These are phyloP conservation scores for Eristalis arbustorum DNA, from an alignment of 2,888 invertebrate species.

Conservation along the genomic window DNA sequence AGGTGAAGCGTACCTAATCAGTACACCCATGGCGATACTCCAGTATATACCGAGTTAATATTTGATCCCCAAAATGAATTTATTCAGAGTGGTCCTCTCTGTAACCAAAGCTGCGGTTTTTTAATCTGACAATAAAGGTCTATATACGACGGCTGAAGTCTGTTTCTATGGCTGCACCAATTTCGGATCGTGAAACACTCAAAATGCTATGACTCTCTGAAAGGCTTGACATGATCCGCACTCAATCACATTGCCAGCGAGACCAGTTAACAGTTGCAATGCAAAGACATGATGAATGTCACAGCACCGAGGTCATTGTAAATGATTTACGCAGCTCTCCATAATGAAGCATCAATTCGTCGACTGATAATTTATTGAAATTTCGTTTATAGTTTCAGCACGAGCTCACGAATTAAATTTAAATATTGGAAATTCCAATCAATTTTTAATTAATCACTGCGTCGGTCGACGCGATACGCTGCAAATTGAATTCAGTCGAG, in stretches of 20 bases:
- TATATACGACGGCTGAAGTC: too few species aligned
- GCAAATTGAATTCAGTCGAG: constrained; percentile 28
- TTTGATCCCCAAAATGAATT: too few species aligned
- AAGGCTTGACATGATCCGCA: background rate
- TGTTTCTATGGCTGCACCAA: too few species aligned
- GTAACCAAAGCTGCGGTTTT: too few species aligned
- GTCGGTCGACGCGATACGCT: constrained; percentile 14
- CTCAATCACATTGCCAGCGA: background rate
- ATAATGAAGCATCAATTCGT: background rate
- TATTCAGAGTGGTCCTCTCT: too few species aligned
- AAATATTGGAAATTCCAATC: constrained; percentile 38
- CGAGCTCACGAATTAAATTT: constrained; percentile 27
- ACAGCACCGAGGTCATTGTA: background rate
- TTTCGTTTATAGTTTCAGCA: constrained; percentile 10
- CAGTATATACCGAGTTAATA: too few species aligned
- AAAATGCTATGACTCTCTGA: too few species aligned
- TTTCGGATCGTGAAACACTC: too few species aligned
- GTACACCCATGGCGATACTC: too few species aligned
- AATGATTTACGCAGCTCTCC: background rate
- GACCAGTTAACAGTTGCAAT: background rate
- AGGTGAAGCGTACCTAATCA: too few species aligned
- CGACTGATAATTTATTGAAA: constrained; percentile 18
- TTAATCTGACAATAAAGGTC: too few species aligned
- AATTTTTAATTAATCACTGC: constrained; percentile 58
- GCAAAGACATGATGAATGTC: background rate